Conservation (phyloP, 1,140 invertebrate species). For the Planococcus citri region DNA sequence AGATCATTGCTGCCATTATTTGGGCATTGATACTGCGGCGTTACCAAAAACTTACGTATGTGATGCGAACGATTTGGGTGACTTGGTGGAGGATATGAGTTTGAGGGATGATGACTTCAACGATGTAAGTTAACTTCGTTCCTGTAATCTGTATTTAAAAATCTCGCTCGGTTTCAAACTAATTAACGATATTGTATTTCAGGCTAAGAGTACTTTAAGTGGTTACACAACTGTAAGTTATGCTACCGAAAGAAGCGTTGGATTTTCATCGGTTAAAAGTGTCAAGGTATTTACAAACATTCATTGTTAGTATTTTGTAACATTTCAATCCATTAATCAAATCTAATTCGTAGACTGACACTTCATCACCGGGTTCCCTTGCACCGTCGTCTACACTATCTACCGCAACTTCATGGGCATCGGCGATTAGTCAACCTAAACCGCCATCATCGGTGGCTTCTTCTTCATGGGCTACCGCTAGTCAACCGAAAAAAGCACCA, state of each 20-base stretch:
- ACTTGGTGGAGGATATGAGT: background rate
- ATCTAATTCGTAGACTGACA: background rate
- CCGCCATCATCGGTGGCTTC: background rate
- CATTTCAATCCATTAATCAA: background rate
- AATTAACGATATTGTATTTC: no score
- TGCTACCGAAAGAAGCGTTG: background rate
- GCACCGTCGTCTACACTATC: background rate
- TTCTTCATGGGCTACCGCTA: background rate
- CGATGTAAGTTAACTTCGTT: background rate
- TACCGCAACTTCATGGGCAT: background rate
- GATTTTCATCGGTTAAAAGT: background rate
- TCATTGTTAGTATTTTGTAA: conserved; percentile 9
- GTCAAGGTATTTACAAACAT: background rate
- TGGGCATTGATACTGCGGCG: background rate
- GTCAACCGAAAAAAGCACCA: background rate
- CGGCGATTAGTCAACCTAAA: background rate
- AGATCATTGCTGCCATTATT: background rate
- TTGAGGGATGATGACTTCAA: background rate
- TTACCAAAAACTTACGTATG: background rate
- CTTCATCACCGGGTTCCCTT: background rate
- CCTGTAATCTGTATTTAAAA: background rate
- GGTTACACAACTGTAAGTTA: background rate
- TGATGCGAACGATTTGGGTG: background rate
- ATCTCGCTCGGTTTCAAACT: background rate
- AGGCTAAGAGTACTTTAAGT: background rate